Conservation (phyloP, 2,797 vertebrate species). For the Varecia variegata region DNA sequence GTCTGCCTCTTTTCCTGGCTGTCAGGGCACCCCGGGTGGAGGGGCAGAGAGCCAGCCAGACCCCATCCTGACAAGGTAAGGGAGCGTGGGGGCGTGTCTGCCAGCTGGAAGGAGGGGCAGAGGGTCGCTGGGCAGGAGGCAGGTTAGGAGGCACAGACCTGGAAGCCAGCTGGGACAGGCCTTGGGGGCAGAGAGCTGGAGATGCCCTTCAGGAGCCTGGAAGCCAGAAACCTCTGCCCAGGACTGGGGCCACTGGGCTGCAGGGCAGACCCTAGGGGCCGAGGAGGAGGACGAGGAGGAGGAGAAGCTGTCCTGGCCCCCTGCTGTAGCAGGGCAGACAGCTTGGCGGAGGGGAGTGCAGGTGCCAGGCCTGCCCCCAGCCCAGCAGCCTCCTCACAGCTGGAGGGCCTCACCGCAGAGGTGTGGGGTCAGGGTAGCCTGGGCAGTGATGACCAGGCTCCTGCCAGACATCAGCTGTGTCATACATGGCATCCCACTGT, state of each 20-base stretch:
- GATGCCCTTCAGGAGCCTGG: not conserved
- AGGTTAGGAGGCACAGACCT: not conserved
- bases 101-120: not conserved
- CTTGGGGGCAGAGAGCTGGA: not conserved
- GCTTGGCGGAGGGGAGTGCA: not conserved
- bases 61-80: slow-evolving; percentile 81
- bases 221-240: not conserved
- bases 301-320: not conserved
- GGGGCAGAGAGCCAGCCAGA: slow-evolving; percentile 12
- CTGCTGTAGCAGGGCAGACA: not conserved
- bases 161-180: not conserved
- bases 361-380: accelerated
- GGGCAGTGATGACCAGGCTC: not conserved
- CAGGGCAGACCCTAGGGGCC: not conserved
- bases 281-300: not conserved
- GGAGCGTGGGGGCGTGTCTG: not conserved
- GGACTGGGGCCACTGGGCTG: accelerated
- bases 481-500: accelerated
- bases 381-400: not conserved
- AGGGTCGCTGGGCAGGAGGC: no score
- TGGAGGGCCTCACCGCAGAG: not conserved
- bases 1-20: slow-evolving; percentile 18
- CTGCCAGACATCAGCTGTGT: accelerated
- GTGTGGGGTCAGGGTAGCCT: not conserved
- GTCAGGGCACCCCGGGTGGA: slow-evolving; percentile 55